Percentiles rank a stretch among this genome's conserved stretches.
Conservation (phyloP, 2,113 vertebrate genomes). For the Paratilapia polleni region DNA sequence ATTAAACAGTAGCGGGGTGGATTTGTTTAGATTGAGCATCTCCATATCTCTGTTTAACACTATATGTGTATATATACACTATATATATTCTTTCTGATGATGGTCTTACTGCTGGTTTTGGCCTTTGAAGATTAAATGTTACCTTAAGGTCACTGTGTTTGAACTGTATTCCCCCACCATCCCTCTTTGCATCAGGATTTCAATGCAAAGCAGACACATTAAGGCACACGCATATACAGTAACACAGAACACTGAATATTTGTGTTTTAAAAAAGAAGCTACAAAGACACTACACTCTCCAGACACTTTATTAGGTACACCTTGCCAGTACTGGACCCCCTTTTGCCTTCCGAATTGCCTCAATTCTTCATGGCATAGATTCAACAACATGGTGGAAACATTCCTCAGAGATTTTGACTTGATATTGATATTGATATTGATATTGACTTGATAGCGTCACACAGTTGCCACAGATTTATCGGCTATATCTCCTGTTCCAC, state of each 20-base stretch:
- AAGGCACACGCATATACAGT: neutral
- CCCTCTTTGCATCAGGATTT: conserved; percentile 44
- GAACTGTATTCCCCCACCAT: conserved; percentile 55
- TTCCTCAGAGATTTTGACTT: too few relatives aligned
- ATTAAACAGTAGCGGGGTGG: neutral
- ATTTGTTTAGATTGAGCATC: neutral
- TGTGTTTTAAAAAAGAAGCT: neutral
- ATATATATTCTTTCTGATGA: neutral
- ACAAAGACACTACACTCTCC: too few relatives aligned
- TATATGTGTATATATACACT: neutral
- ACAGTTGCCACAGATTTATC: too few relatives aligned
- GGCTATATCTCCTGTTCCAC: too few relatives aligned
- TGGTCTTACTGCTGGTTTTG: conserved; percentile 16
- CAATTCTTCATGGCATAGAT: too few relatives aligned
- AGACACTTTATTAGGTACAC: too few relatives aligned
- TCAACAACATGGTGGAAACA: too few relatives aligned
- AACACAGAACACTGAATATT: neutral
- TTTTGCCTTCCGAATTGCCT: too few relatives aligned
- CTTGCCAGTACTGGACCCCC: too few relatives aligned
- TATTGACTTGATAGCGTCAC: too few relatives aligned
- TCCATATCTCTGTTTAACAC: neutral
- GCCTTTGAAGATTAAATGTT: conserved; percentile 71
- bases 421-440: too few relatives aligned
- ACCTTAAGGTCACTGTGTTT: conserved; percentile 75
- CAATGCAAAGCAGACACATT: conserved; percentile 35